Base-by-base conservation (phyloP, 2,888 invertebrate species). In the Eutolmus rufibarbis region DNA sequence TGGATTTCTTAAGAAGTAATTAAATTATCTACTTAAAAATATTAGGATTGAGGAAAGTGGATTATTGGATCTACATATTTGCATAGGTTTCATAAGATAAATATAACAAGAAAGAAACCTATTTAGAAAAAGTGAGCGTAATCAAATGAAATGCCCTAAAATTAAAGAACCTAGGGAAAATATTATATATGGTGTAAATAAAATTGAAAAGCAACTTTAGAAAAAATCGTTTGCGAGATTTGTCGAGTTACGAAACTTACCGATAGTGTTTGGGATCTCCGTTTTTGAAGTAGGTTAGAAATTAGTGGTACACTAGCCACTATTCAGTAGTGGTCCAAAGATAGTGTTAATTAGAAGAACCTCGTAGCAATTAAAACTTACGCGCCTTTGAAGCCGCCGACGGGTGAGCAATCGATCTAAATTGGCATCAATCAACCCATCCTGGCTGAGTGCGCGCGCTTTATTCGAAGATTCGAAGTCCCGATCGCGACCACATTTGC, bases 281-380 rank as follows among this genome's bases (percentile, higher is more conserved):
- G 2, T 51, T 51, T 51, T 7, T 51, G n/a, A 51, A 51, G n/a
- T 51, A 51, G 51, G n/a, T 19, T 51, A 81, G n/a, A 51, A 81
- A 12, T 28, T 66, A 66, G 28, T 31, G 31, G 16, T 51, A 5
- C 2, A 12, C 46, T 28, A 1, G 57, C 81, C 2, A 31, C 43
- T 31, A 40, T n/a, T 12, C 12, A 78, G 19, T 43, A 46, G 40
- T 14, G n/a, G 7, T 40, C 23, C 78, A 14, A 46, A 81, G 56
- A 34, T 37, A 81, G 56, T 51, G 81, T 81, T 81, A 81, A 81
- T 81, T 81, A 81, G 56, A 51, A 8, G 31, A 81, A 5, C 16
- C 23, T 1, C 12, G 28, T 7, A n/a, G 37, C n/a, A 37, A 76
- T 76, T 76, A 34, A 76, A 5, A 37, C 31, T 31, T 37, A 5